Base-by-base conservation (phyloP, 2,113 vertebrate genomes). In the Podarcis cretensis region DNA sequence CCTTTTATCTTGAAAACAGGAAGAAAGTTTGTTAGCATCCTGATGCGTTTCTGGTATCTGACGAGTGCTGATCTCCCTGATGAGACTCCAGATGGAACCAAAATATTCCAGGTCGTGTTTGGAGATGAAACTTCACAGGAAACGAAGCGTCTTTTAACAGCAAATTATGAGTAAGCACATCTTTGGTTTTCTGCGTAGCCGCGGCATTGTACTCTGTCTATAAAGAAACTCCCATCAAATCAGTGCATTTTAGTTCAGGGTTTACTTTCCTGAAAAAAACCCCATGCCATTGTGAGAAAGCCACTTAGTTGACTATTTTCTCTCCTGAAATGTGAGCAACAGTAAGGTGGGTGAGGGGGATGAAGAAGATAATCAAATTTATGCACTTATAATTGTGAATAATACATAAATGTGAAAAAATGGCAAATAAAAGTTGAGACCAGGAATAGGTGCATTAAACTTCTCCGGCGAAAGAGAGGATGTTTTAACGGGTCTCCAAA, bases 1-100 rank as follows among this genome's bases (percentile, higher is more conserved):
- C 86, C 54, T 95, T 84, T 95, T 13, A 1, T 95, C 13, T 95
- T 92, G 87, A 94, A 91, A 95, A 91, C 93, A 98, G 99, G 98
- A 89, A 98, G 98, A 81, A 99, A 98, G 91, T 99, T 99, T 96
- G 98, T 99, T 94, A 98, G 97, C 81, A 99, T 99, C 95, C 94
- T 99, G 95, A 98, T 99, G 98, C 97, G 98, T 32, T 99, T 99
- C 96, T 99, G 98, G 98, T 99, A 99, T 94, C 94, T 99, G 92
- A 98, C 98, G 6, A 98, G 96, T 88, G 97, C 97, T 32, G 95
- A 81, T 48, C 95, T 99, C 76, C 97, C 98, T 84, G 97, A 98
- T 1, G 95, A 98, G 27, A 94, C 93, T 35, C 63, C 97, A 88
- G 97, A 97, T 82, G 98, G 97, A 94, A 93, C 96, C 40, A 97